Evolutionary conservation across 1,140 invertebrate species (phyloP), one percentile per base, ranked within the genome.

Genomic region (Formica exsecta): DNA sequence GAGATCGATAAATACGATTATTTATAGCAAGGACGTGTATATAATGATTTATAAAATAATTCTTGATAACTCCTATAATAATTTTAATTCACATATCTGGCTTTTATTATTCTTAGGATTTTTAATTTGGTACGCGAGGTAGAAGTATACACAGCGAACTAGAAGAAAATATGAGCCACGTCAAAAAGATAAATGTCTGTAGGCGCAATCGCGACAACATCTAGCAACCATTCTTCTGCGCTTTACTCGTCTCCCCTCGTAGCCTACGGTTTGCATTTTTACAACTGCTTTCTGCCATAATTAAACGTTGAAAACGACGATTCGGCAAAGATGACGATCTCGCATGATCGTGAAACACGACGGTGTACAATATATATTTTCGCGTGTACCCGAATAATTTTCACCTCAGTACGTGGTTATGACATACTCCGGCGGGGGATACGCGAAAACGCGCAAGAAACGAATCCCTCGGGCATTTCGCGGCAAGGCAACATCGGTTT

Each of bases 391-490:
- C 68, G 29, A 83, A 48, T 74, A 83, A 83, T 74, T 83, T 74
- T 32, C 54, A 74, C 61, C 79, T 80, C 68, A 32, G 29, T 70
- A 57, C 44, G 36, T 62, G 54, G 19, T 74, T 61, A 59, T 70
- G 64, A 70, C 25, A 29, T 57, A 41, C 29, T 51, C 36, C 32
- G 22, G 36, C 16, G 25, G 25, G 22, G 32, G 48, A n/a, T 59
- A 64, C 38, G 44, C 38, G 65, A 68, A 61, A 44, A 73, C 38
- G 66, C 54, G 54, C 66, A 81, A 81, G 79, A 83, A 81, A 83
- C 68, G 57, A 74, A 61, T 83, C 68, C 68, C 54, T 11, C 68
- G 68, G 79, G 68, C 61, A 74, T 74, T 61, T 48, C 54, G 79
- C 66, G n/a, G 79, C 54, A 54, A 59, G 54, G 79, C 54, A 65